Base-by-base conservation (phyloP, 1,140 invertebrate genomes). In the Ctenoplectra terminalis region DNA sequence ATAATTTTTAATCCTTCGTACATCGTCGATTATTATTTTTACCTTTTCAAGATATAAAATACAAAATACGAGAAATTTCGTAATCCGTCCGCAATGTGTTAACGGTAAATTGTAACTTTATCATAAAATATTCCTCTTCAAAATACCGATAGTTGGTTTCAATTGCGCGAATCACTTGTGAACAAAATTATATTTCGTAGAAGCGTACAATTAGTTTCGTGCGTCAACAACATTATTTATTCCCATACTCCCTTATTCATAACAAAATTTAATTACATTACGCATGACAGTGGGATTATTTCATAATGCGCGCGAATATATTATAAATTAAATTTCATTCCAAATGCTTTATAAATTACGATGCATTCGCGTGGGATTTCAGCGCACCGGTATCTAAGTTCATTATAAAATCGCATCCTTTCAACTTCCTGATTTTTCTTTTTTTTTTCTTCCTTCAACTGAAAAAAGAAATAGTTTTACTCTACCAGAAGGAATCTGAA, bases 401-500 rank as follows among this genome's bases (percentile, higher is more conserved):
- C 23, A 9, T 31, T 31, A 37, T n/a, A 23, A 48, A 70, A 17
- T 70, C 23, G 29, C 11, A 2, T 26, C 6, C 15, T 1, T 43
- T 0, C 61, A 23, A n/a, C n/a, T n/a, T n/a, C n/a, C n/a, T n/a
- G n/a, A n/a, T n/a, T n/a, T n/a, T n/a, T n/a, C 23, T 26, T 29
- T 11, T 29, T 13, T 56, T 17, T 31, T 17, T 17, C 0, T 0
- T 0, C 20, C 4, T 11, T 4, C 23, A 34, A 20, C 17, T 50
- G n/a, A n/a, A 54, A 37, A 70, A 26, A 31, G 13, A 26, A 46
- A 60, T 60, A 48, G 20, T 34, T 60, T 11, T 8, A 17, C 48
- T 76, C 11, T n/a, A 31, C 11, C 11, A 29, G 54, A 54, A 76
- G 34, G 46, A 67, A 56, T 67, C 13, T 31, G 50, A 67, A 54